Evolutionary conservation across 2,797 vertebrate genomes (phyloP).

Genomic region (Sebastes aleutianus): DNA sequence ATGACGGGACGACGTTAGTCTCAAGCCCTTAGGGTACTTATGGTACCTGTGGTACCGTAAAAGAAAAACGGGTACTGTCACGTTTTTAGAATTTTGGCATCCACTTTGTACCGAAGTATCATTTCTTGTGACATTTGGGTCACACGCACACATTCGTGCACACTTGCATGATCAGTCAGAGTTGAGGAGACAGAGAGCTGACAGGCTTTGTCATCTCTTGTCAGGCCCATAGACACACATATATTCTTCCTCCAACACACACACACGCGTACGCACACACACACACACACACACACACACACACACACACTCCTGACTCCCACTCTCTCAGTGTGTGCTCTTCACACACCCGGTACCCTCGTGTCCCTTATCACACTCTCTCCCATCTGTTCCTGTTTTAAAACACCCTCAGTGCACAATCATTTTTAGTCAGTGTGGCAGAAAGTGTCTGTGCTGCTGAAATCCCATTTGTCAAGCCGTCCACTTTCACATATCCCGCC

Average conservation of each 20-base stretch:
- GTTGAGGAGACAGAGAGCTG: slow-evolving; percentile 51
- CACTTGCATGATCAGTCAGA: slow-evolving; percentile 36
- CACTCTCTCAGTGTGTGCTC: slow-evolving; percentile 51
- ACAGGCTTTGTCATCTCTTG: slow-evolving; percentile 62
- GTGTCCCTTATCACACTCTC: slow-evolving; percentile 58
- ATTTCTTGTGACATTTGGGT: not conserved
- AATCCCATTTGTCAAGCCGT: slow-evolving; percentile 54
- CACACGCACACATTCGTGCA: not conserved
- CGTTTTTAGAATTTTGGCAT: too few species aligned
- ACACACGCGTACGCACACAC: not conserved
- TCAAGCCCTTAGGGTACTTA: too few species aligned
- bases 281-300: not conserved
- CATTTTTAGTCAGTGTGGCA: slow-evolving; percentile 59
- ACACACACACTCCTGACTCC: slow-evolving; percentile 30
- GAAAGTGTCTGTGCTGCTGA: slow-evolving; percentile 49
- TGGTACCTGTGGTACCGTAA: not conserved
- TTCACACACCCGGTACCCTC: slow-evolving; percentile 52
- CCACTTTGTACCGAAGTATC: not conserved
- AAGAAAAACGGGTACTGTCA: too few species aligned
- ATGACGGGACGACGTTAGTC: not conserved
- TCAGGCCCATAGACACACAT: slow-evolving; percentile 41
- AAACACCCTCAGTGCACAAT: slow-evolving; percentile 63
- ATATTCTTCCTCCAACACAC: not conserved
- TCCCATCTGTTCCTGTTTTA: slow-evolving; percentile 71
- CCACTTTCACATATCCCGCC: slow-evolving; percentile 30